These are phyloP conservation scores for Phaetusa simplex DNA, from an alignment of 2,113 vertebrate genomes.

Conservation along the genomic window DNA sequence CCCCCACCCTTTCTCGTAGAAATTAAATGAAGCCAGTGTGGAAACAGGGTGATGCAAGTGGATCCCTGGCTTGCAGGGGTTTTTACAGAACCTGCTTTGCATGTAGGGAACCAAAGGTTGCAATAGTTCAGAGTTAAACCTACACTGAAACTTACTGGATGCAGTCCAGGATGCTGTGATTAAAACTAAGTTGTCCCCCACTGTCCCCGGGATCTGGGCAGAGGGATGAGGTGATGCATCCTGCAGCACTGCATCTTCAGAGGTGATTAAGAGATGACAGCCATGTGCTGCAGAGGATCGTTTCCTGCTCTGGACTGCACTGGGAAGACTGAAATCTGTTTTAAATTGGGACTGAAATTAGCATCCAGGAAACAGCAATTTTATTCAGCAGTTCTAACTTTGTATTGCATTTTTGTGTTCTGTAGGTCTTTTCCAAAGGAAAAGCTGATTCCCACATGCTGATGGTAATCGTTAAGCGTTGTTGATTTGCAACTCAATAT, in stretches of 20 bases:
- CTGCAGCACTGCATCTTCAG: background rate
- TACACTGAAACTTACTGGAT: background rate
- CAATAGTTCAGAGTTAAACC: background rate
- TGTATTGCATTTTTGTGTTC: background rate
- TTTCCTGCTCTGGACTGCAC: background rate
- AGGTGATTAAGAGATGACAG: background rate
- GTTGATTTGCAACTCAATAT: background rate
- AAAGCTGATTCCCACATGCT: background rate
- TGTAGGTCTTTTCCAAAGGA: background rate
- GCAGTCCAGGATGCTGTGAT: background rate
- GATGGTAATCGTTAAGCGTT: background rate
- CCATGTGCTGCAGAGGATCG: background rate
- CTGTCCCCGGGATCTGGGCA: background rate
- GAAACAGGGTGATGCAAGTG: background rate
- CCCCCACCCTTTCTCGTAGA: background rate
- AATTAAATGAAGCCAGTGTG: background rate
- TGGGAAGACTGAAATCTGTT: background rate
- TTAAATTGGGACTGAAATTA: slow-evolving; percentile 1
- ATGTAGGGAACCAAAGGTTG: background rate
- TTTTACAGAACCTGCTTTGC: background rate
- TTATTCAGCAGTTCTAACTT: background rate
- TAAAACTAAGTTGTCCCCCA: background rate
- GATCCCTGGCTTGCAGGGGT: background rate
- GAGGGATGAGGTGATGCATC: background rate
- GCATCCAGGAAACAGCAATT: background rate